Percentiles rank a stretch among this genome's conserved stretches.
Conservation (phyloP, 2,797 vertebrate genomes). For the Manis crassicaudata region DNA sequence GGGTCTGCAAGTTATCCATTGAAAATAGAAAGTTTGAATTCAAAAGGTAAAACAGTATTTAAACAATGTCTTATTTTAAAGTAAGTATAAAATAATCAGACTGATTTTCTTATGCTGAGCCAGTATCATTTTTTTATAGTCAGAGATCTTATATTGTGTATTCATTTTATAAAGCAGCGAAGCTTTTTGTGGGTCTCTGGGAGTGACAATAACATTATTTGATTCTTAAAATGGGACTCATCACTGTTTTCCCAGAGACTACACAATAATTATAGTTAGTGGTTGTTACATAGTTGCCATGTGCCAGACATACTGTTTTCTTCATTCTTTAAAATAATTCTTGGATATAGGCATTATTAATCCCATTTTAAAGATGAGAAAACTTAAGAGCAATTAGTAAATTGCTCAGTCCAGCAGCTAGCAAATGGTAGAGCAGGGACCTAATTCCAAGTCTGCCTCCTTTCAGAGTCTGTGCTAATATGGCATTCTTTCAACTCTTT, state of each 20-base stretch:
- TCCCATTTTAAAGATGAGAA: background rate
- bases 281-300: background rate
- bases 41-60: background rate
- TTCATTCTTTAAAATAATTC: constrained; percentile 47
- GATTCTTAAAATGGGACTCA: background rate
- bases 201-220: background rate
- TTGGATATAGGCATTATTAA: background rate
- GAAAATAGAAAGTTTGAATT: constrained; percentile 41
- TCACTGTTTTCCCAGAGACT: background rate
- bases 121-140: background rate
- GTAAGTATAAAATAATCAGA: constrained; percentile 34
- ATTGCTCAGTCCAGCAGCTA: background rate
- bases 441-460: background rate
- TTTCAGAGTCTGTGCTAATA: constrained; percentile 22
- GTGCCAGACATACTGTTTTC: background rate
- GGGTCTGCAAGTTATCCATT: constrained; percentile 6
- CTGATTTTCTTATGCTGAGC: background rate
- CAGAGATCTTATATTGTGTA: background rate
- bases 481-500: background rate
- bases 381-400: background rate
- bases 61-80: constrained; percentile 58
- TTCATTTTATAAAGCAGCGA: constrained; percentile 6
- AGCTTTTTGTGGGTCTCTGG: background rate
- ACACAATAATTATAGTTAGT: background rate
- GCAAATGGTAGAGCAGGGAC: background rate